These are phyloP conservation scores for Peucedramus taeniatus DNA, from an alignment of 2,113 vertebrate species.

Conservation along the genomic window DNA sequence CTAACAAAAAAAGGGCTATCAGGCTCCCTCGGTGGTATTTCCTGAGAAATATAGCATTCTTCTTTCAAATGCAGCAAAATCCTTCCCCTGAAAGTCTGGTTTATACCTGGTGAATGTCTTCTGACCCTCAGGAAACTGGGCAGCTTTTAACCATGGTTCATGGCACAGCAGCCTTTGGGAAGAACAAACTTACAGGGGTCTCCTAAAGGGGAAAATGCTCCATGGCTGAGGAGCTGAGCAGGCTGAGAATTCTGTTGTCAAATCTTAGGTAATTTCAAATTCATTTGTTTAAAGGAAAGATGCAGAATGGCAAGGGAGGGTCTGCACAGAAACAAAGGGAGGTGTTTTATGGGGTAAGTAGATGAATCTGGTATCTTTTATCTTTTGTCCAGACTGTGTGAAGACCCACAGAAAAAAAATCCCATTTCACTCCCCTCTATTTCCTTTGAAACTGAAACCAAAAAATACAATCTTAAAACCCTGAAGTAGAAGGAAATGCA, in stretches of 20 bases:
- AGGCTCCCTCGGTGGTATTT: neutral
- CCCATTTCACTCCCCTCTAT: neutral
- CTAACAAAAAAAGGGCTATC: rapidly evolving
- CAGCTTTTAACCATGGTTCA: neutral
- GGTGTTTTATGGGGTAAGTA: neutral
- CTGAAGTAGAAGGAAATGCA: neutral
- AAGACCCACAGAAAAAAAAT: neutral
- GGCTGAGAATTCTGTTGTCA: neutral
- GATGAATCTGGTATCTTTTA: neutral
- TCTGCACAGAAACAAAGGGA: neutral
- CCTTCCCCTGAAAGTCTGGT: neutral
- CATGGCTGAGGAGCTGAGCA: neutral
- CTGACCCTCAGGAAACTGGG: neutral
- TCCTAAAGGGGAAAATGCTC: neutral
- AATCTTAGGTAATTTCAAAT: neutral
- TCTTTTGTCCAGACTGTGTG: neutral
- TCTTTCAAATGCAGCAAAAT: neutral
- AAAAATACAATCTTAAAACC: neutral
- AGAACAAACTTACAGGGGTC: neutral
- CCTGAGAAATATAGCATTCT: neutral
- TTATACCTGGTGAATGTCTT: neutral
- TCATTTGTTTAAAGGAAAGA: neutral
- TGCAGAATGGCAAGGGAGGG: neutral
- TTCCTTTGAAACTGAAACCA: neutral
- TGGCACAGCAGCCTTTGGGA: neutral